Evolutionary conservation across 2,797 vertebrate genomes (phyloP), one percentile per base, ranked within the genome.

Genomic region (Xyrichtys novacula): DNA sequence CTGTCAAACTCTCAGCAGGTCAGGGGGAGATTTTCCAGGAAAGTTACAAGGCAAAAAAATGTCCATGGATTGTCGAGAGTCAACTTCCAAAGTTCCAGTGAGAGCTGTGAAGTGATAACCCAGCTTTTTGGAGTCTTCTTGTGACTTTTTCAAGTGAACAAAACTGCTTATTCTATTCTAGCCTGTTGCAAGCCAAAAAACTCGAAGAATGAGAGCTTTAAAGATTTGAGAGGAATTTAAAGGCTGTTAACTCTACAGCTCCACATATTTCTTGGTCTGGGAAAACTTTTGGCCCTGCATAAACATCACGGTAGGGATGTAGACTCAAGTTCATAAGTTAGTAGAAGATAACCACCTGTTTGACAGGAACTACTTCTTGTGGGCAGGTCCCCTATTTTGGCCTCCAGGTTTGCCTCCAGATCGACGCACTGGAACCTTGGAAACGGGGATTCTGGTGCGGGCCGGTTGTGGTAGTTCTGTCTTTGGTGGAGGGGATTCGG

Each of bases 401-500:
- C 89, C 91, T 88, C 93, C 77, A 42, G 91, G 92, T 88, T 97
- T 95, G 88, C 89, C 96, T 91, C 94, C 96, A 78, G 96, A 94
- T 60, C 96, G 94, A 25, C 97, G 96, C 53, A 98, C 96, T 15
- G 97, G 95, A 64, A 98, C 96, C 94, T 97, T 99, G 71, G 98
- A 98, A 63, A 99, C 95, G 0, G 98, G 98, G 79, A 99, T 99
- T 91, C 97, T 96, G 69, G 97, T 99, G 92, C 96, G 96, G 42
- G 39, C 81, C 0, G 86, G 80, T 50, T 85, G 74, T 77, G 95
- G 93, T 26, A 94, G 89, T 84, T 96, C 93, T 1, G 91, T 96
- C 93, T 96, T 96, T 92, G 80, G 94, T 52, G 47, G 93, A 88
- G 85, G 93, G 88, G 81, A 74, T 71, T 85, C 94, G 64, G 91